Percentiles rank a stretch among this genome's conserved stretches.
These are phyloP conservation scores for Oenanthe melanoleuca DNA, from an alignment of 2,113 vertebrate genomes.

Conservation along the genomic window DNA sequence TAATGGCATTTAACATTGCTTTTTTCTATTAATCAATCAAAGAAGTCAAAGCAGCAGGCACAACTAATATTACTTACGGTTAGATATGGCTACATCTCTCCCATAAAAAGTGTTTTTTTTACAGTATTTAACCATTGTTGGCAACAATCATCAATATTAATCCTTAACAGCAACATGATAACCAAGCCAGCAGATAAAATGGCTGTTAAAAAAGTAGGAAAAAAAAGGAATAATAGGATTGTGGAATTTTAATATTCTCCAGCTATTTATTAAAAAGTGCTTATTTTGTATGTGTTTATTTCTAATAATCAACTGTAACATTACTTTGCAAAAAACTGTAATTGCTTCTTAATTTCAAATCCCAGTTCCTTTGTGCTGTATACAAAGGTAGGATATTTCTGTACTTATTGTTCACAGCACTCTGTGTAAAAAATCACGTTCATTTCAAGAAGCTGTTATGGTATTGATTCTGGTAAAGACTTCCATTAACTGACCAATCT, in stretches of 20 bases:
- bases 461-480: slow-evolving; percentile 88
- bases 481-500: slow-evolving; percentile 89
- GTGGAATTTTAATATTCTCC: slow-evolving; percentile 69
- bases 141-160: slow-evolving; percentile 75
- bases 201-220: slow-evolving; percentile 75
- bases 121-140: slow-evolving; percentile 70
- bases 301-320: slow-evolving; percentile 76
- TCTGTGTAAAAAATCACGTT: slow-evolving; percentile 81
- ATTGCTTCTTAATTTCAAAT: slow-evolving; percentile 83
- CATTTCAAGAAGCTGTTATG: slow-evolving; percentile 86
- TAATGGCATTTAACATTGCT: slow-evolving; percentile 52
- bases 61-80: slow-evolving; percentile 55
- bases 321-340: slow-evolving; percentile 78
- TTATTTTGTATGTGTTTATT: slow-evolving; percentile 80
- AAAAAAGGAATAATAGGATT: slow-evolving; percentile 73
- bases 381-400: slow-evolving; percentile 80
- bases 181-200: slow-evolving; percentile 77
- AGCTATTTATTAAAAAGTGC: slow-evolving; percentile 77
- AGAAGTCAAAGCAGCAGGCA: slow-evolving; percentile 43
- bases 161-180: slow-evolving; percentile 75
- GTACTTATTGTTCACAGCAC: slow-evolving; percentile 79
- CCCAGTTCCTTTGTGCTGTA: slow-evolving; percentile 74
- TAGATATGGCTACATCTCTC: slow-evolving; percentile 62
- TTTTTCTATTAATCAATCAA: slow-evolving; percentile 60
- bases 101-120: slow-evolving; percentile 60